Evolutionary conservation across 2,888 invertebrate genomes (phyloP).

Genomic region (Cryptocephalus primarius): DNA sequence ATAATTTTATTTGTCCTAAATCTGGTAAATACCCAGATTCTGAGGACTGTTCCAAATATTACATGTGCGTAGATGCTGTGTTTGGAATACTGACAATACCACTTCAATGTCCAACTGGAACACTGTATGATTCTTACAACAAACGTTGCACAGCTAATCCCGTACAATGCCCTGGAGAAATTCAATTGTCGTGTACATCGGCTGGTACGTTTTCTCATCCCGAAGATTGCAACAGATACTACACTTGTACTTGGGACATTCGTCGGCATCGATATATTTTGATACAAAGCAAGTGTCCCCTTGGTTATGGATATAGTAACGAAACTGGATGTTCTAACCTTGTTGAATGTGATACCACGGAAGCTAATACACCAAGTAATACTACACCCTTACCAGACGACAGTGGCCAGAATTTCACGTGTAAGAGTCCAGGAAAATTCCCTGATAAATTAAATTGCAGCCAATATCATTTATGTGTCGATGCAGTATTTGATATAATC

Average conservation of each 20-base stretch:
- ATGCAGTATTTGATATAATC: constrained; percentile 13
- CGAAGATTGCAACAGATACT: constrained; percentile 42
- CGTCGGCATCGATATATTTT: constrained; percentile 26
- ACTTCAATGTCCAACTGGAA: constrained; percentile 20
- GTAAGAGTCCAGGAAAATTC: constrained; percentile 21
- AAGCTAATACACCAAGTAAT: too few species aligned
- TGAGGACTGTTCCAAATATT: constrained; percentile 21
- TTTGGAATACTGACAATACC: constrained; percentile 15
- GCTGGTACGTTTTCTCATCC: constrained; percentile 41
- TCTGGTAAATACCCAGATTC: constrained; percentile 24
- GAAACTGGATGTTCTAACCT: too few species aligned
- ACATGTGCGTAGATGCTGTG: constrained; percentile 20
- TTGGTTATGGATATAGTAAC: too few species aligned
- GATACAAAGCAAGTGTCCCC: too few species aligned
- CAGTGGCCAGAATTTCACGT: constrained; percentile 4
- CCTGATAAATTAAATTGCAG: constrained; percentile 23
- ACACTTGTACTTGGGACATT: constrained; percentile 40
- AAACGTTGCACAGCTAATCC: constrained; percentile 21
- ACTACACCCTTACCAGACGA: too few species aligned
- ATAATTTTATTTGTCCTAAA: constrained; percentile 16
- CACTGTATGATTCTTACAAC: constrained; percentile 19
- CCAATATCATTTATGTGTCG: constrained; percentile 25
- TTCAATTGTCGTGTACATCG: constrained; percentile 19
- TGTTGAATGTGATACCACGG: too few species aligned
- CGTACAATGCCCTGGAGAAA: constrained; percentile 25